Conservation (phyloP, 2,888 invertebrate genomes). For the Papilio demoleus region DNA sequence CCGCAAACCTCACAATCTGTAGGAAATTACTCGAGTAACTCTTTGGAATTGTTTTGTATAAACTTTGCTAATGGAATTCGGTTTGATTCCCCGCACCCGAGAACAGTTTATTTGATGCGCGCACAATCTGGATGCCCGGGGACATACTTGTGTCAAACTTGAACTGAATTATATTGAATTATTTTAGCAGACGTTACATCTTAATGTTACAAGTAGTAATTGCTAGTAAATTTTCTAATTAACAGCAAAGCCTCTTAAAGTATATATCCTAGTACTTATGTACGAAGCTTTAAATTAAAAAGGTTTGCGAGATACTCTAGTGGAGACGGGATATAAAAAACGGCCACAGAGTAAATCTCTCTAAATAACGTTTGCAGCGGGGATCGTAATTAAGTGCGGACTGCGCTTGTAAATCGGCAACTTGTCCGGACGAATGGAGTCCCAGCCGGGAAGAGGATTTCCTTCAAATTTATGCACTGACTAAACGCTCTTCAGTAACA, state of each 20-base stretch:
- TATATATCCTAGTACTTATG: conserved; percentile 4
- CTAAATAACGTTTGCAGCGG: conserved; percentile 35
- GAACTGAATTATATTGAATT: neutral
- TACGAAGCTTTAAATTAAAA: conserved; percentile 32
- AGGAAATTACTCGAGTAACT: conserved; percentile 33
- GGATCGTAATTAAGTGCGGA: conserved; percentile 37
- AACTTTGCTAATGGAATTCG: conserved; percentile 35
- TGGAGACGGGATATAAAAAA: conserved; percentile 14
- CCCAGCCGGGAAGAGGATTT: conserved; percentile 38
- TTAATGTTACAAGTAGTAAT: neutral
- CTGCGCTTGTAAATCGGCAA: conserved; percentile 47
- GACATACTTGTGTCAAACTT: conserved; percentile 10
- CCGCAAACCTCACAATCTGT: conserved; percentile 21
- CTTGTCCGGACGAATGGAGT: conserved; percentile 43
- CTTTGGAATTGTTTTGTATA: conserved; percentile 37
- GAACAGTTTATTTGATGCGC: conserved; percentile 13
- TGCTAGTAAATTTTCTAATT: conserved; percentile 30
- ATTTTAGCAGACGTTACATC: neutral
- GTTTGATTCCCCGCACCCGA: conserved; percentile 5
- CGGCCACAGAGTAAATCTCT: conserved; percentile 26
- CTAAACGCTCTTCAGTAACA: conserved; percentile 43
- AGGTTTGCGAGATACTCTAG: neutral
- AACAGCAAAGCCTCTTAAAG: conserved; percentile 27
- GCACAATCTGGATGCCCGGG: conserved; percentile 11
- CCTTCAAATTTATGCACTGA: conserved; percentile 46